Evolutionary conservation across 2,888 invertebrate species (phyloP), one percentile per base, ranked within the genome.

Genomic region (Syrista parreyssii): DNA sequence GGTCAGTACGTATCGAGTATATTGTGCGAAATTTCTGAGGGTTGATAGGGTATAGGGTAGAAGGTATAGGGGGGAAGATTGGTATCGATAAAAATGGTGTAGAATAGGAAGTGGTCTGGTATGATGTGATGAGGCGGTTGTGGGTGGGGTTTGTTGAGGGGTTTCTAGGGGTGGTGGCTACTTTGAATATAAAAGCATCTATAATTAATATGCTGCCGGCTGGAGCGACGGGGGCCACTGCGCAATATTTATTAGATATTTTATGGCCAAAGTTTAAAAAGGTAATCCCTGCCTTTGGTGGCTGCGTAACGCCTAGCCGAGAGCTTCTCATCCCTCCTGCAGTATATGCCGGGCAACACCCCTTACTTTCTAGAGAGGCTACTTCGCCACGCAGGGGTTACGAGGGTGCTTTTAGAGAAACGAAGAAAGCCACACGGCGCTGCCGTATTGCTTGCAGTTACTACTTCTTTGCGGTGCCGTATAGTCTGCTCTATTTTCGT

Each of bases 151-250:
- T 72, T 74, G 75, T 33, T 55, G 68, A 40, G 72, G 79, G 74
- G 74, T 31, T 40, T 35, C 77, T 69, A 75, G 80, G 80, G 81
- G 77, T 77, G 82, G 79, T 79, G 81, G 84, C 85, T 88, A 88
- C 87, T 88, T 89, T 87, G 88, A 88, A 88, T 88, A 86, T 88
- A 88, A 89, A 88, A 88, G 88, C 87, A 83, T 86, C 85, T 89
- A 87, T 88, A 89, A 88, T 89, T 88, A 88, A 89, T 88, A 88
- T 85, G 86, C 86, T 82, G 81, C 80, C 81, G 81, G 82, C 82
- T 81, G 80, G 84, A 86, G 85, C 83, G 85, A 86, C 86, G 85
- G 82, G 82, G 81, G n/a, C n/a, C 84, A 76, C 80, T 81, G 82
- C 82, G 85, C 86, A 84, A 89, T 89, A 87, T 89, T 89, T 89